A percentile compares a stretch with the other conserved stretches of the same genome.
These are phyloP conservation scores for Phlogophora meticulosa DNA, from an alignment of 2,888 invertebrate genomes.

Conservation along the genomic window DNA sequence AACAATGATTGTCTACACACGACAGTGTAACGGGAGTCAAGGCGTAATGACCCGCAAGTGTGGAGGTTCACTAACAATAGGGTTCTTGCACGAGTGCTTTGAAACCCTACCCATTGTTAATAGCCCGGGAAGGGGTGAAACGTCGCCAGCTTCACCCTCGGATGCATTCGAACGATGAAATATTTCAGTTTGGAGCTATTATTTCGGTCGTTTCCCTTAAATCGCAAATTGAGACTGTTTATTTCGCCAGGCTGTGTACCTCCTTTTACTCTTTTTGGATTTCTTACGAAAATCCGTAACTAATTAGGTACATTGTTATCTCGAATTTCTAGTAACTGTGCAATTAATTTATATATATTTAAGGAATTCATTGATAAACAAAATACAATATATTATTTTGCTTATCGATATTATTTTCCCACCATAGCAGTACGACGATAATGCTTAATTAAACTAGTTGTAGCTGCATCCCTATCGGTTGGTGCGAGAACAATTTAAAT, in stretches of 20 bases:
- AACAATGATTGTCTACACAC: slow-evolving; percentile 42
- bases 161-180: slow-evolving; percentile 53
- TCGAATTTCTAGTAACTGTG: background rate
- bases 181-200: slow-evolving; percentile 64
- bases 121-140: slow-evolving; percentile 64
- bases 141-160: slow-evolving; percentile 61
- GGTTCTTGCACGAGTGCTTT: slow-evolving; percentile 59
- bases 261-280: background rate
- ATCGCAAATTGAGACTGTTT: slow-evolving; percentile 21
- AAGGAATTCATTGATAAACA: slow-evolving; percentile 19
- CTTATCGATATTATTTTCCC: slow-evolving; percentile 1
- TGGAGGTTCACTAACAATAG: slow-evolving; percentile 69
- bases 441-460: slow-evolving; percentile 28
- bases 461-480: slow-evolving; percentile 23
- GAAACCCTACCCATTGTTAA: slow-evolving; percentile 69
- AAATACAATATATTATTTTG: background rate
- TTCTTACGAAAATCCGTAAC: background rate
- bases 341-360: background rate
- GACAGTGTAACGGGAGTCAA: slow-evolving; percentile 30
- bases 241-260: slow-evolving; percentile 1
- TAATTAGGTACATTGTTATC: background rate
- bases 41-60: slow-evolving; percentile 65
- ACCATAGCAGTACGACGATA: slow-evolving; percentile 15
- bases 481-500: slow-evolving; percentile 44
- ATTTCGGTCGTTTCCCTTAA: slow-evolving; percentile 62